A percentile compares a stretch with the other conserved stretches of the same genome.
Evolutionary conservation across 2,888 invertebrate genomes (phyloP).

Genomic region (Matsumyia berberina): DNA sequence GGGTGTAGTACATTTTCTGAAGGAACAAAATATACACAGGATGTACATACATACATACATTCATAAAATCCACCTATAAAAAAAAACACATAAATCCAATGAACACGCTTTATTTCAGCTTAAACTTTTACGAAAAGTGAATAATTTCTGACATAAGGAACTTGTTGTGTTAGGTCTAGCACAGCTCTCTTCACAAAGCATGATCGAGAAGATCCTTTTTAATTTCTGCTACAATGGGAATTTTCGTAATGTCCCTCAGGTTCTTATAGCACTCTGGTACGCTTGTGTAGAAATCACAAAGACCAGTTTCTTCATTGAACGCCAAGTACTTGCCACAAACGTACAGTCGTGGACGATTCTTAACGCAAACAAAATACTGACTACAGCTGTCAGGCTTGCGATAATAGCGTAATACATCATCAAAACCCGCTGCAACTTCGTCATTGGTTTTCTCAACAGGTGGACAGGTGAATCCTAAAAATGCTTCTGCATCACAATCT

Average conservation of each 20-base stretch:
- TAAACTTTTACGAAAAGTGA: conserved; percentile 13
- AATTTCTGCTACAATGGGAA: conserved; percentile 43
- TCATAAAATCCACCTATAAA: no score
- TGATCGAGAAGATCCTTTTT: conserved; percentile 36
- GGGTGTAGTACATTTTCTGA: no score
- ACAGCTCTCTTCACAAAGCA: background rate
- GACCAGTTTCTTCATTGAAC: conserved; percentile 89
- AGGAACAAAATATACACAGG: no score
- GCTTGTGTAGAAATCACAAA: conserved; percentile 87
- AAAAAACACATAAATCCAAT: conserved; percentile 1
- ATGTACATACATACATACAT: no score
- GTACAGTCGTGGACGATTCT: conserved; percentile 89
- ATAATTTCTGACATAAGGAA: conserved; percentile 36
- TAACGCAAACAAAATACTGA: conserved; percentile 91
- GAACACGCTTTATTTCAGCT: conserved; percentile 46
- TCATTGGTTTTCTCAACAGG: conserved; percentile 83
- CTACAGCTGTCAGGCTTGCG: conserved; percentile 89
- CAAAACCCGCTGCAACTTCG: conserved; percentile 80
- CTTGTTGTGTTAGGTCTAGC: background rate
- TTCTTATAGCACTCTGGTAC: conserved; percentile 82
- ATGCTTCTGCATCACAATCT: conserved; percentile 91
- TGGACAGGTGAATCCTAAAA: conserved; percentile 91
- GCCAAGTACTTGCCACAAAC: conserved; percentile 91
- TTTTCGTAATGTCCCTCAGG: conserved; percentile 78
- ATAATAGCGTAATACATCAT: conserved; percentile 83